Conservation (phyloP, 2,888 invertebrate genomes). For the Lissocephala sabroskyi region DNA sequence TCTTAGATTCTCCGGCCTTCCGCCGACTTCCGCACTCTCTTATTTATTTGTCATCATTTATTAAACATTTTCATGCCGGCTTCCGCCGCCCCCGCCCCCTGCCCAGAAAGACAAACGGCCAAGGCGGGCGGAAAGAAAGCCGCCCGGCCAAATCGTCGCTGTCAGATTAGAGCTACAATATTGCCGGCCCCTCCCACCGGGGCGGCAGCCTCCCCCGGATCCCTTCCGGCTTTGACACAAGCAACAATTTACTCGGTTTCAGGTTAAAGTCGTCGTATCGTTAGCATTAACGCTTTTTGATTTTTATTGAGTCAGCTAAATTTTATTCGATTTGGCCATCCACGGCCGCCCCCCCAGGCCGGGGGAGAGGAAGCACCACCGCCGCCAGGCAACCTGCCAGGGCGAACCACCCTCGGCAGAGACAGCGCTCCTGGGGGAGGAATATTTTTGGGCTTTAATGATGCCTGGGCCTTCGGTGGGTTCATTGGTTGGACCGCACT, state of each 20-base stretch:
- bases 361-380: conserved; percentile 19
- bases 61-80: conserved; percentile 29
- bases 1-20: too few species aligned
- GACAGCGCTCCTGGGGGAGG: conserved; percentile 50
- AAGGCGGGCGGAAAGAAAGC: conserved; percentile 24
- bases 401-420: conserved; percentile 26
- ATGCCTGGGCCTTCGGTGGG: too few species aligned
- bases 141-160: conserved; percentile 53
- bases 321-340: conserved; percentile 69
- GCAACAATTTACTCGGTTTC: conserved; percentile 64
- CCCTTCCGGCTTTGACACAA: conserved; percentile 58
- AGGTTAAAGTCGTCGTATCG: conserved; percentile 71
- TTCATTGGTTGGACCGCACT: background rate
- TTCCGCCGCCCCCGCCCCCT: conserved; percentile 13
- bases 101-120: conserved; percentile 32
- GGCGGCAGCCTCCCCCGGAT: conserved; percentile 61
- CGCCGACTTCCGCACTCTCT: conserved; percentile 40
- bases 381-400: too few species aligned
- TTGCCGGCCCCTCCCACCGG: too few species aligned
- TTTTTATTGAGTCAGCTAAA: conserved; percentile 73
- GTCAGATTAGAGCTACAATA: conserved; percentile 61
- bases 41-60: conserved; percentile 59
- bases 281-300: conserved; percentile 73
- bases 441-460: conserved; percentile 61
- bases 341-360: conserved; percentile 28